Base-by-base conservation (phyloP, 2,113 vertebrate species). In the Poicephalus gulielmi region DNA sequence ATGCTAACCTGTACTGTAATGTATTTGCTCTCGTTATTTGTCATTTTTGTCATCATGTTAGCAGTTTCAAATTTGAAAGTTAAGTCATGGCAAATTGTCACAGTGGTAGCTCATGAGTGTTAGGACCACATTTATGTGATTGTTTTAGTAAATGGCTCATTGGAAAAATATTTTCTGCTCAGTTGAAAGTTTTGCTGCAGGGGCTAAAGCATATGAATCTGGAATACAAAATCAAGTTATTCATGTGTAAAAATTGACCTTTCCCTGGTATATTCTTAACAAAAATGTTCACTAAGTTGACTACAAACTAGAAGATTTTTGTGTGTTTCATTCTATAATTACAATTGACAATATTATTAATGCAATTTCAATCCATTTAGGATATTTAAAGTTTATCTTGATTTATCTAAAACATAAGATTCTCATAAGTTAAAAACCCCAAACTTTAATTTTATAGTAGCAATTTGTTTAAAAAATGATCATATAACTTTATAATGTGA, bases 141-240 rank as follows among this genome's bases (percentile, higher is more conserved):
- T 96, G 94, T 96, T 98, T 97, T 93, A 92, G 90, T 93, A 97
- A 98, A 96, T 86, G 94, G 94, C 92, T 98, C 97, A 75, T 96
- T 95, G 97, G 94, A 92, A 97, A 97, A 95, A 94, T 94, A 93
- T 95, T 97, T 98, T 98, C 96, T 97, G 97, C 97, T 97, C 95
- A 87, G 95, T 91, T 95, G 95, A 96, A 94, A 83, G 53, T 95
- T 97, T 97, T 90, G 95, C 95, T 97, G 92, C 83, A 94, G 95
- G 97, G 96, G 88, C 67, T 81, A 81, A 92, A 85, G 80, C 91
- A n/a, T 95, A 55, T 91, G 96, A 95, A 92, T 94, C 30, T 83
- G 76, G 97, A 96, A 95, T 78, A 90, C 46, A 96, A 73, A 92
- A 84, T 81, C 41, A 37, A 74, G 47, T 68, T 35, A 78, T 71